Base-by-base conservation (phyloP, 1,140 invertebrate genomes). In the Papilio glaucus region DNA sequence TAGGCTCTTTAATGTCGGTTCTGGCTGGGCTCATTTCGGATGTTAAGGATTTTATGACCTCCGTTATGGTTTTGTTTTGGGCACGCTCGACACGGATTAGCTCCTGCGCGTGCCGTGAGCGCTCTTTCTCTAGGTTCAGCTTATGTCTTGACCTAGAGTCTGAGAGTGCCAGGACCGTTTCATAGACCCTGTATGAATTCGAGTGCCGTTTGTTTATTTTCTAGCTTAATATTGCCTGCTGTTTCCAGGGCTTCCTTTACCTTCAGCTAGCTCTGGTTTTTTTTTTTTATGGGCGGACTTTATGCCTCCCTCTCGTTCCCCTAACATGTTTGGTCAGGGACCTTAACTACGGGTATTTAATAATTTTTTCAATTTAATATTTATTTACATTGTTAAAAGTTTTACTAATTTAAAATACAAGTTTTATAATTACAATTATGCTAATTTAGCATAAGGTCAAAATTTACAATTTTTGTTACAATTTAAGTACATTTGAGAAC, bases 121-220 rank as follows among this genome's bases (percentile, higher is more conserved):
- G 57, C 37, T 80, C 78, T n/a, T 67, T 76, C 53, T 80, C 78
- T 15, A 76, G 74, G 39, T 75, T 80, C n/a, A 39, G 24, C 15
- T 72, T 75, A 24, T 75, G 73, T 0, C 76, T 29, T n/a, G 70
- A 71, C 13, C 72, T 71, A 24, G 62, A 77, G 68, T 72, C 70
- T 2, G 74, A 72, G 10, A 75, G 49, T 0, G 65, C 45, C 38
- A 75, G 53, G 0, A 75, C 62, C 0, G 53, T 72, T 15, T 75
- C 74, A 68, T 9, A 75, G 61, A 7, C 41, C 26, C 21, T 75
- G 73, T 49, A 75, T 10, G 26, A 61, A 29, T n/a, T 75, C 68
- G 0, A 71, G 21, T 41, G 62, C 45, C 12, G 38, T 73, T 13
- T 38, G 21, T 21, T 68, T 75, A 13, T 38, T 49, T 4, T 75